A percentile compares a stretch with the other conserved stretches of the same genome.
phyloP scores from a whole-genome alignment of 2,113 vertebrate genomes.

The Pygoscelis adeliae region DNA sequence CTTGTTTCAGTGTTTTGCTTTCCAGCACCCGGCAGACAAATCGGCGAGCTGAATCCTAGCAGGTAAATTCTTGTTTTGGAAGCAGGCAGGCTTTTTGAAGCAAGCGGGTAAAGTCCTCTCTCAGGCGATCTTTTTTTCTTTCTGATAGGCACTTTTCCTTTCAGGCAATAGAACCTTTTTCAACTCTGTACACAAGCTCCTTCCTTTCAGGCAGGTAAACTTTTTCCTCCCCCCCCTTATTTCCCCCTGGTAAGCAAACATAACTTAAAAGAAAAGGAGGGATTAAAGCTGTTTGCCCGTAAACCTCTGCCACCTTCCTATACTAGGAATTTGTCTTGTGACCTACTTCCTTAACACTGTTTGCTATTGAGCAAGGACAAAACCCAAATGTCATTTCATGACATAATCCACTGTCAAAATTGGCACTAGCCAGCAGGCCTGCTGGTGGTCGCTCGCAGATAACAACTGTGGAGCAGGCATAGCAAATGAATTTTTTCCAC shows the following conservation, averaged over 20 bases:
- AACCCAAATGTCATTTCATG: slow-evolving; percentile 21
- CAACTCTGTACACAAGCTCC: not conserved
- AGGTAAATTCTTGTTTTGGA: slow-evolving; percentile 10
- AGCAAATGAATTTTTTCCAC: slow-evolving; percentile 39
- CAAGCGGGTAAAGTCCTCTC: not conserved
- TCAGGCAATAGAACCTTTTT: slow-evolving; percentile 25
- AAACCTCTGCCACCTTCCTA: not conserved
- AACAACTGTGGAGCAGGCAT: slow-evolving; percentile 40
- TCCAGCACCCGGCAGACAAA: not conserved
- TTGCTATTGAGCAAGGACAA: slow-evolving; percentile 57
- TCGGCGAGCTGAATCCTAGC: not conserved
- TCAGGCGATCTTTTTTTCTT: not conserved
- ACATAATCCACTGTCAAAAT: slow-evolving; percentile 61
- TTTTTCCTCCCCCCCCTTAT: not conserved
- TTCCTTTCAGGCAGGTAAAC: slow-evolving; percentile 41
- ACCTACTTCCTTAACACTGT: slow-evolving; percentile 27
- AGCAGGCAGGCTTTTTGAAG: slow-evolving; percentile 18
- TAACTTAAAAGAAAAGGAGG: slow-evolving; percentile 33
- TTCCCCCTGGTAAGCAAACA: slow-evolving; percentile 19
- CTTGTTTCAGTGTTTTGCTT: slow-evolving; percentile 16
- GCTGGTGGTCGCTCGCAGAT: slow-evolving; percentile 59
- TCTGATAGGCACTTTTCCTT: slow-evolving; percentile 22
- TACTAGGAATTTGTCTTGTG: slow-evolving; percentile 5
- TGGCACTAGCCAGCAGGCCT: slow-evolving; percentile 64
- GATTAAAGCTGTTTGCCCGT: slow-evolving; percentile 22